Base-by-base conservation (phyloP, 2,113 vertebrate species). In the Pluvianellus socialis region DNA sequence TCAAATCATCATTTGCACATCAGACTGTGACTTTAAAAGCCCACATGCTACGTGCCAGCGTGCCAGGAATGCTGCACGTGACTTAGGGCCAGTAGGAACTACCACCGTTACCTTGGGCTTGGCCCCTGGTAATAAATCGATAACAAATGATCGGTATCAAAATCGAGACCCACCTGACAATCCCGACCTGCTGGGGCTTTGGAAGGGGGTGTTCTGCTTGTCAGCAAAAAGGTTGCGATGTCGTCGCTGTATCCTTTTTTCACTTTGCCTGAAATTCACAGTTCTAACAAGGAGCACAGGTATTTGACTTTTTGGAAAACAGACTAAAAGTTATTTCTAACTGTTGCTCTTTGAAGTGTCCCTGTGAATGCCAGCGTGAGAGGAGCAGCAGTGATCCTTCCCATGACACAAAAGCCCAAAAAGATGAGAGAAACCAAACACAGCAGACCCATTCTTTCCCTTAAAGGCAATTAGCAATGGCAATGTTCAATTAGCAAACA, bases 11-110 rank as follows among this genome's bases (percentile, higher is more conserved):
- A 14, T 19, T 44, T 63, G 16, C 59, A 62, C 56, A 45, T 44
- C 35, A 52, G 65, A 45, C 14, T 11, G 14, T 9, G n/a, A 27
- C 61, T 88, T 22, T 38, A 40, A 74, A 58, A 75, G 56, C 33
- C 32, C 52, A 18, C 27, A 65, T 6, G 11, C 47, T 7, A 26
- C 3, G 6, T 2, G 28, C 5, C 2, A 2, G 7, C n/a, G 50
- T 79, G 52, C 73, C 55, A 66, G 59, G 21, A 70, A 30, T 2
- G 33, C 62, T 61, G 73, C 40, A 33, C 7, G 0, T 9, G 72
- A 38, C 65, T 23, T 21, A 16, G 3, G 38, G 13, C n/a, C 49
- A 42, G 40, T 10, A 20, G 12, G 59, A 67, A 13, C 24, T 32
- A 55, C n/a, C 27, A 14, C 15, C 27, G 2, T 10, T 4, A 35